These are phyloP conservation scores for Megastigmus dorsalis DNA, from an alignment of 2,888 invertebrate species.

Conservation along the genomic window DNA sequence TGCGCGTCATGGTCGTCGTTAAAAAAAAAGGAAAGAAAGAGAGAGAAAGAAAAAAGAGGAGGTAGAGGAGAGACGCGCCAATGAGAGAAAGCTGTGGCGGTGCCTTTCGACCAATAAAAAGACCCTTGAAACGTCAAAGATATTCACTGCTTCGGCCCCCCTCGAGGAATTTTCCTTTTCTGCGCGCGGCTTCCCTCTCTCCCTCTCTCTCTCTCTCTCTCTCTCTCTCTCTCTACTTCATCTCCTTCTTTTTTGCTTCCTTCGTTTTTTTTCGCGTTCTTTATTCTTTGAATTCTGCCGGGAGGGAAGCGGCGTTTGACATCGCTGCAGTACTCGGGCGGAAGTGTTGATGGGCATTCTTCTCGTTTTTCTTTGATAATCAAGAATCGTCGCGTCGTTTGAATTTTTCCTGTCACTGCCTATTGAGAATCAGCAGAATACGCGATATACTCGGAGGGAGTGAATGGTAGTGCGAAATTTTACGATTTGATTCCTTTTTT, in stretches of 20 bases:
- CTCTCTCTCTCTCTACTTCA: neutral
- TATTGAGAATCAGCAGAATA: too few relatives aligned
- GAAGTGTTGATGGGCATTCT: conserved; percentile 48
- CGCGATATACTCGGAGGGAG: too few relatives aligned
- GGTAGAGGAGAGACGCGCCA: conserved; percentile 16
- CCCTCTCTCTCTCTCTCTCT: neutral
- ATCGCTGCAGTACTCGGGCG: conserved; percentile 23
- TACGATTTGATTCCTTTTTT: too few relatives aligned
- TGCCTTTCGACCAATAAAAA: conserved; percentile 46
- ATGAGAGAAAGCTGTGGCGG: conserved; percentile 41
- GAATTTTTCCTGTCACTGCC: neutral
- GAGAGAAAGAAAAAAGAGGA: neutral
- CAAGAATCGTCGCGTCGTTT: conserved; percentile 17
- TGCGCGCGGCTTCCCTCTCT: neutral
- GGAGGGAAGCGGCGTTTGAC: neutral
- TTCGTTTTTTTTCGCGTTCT: too few relatives aligned
- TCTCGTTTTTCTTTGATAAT: conserved; percentile 40
- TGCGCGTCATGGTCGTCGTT: neutral
- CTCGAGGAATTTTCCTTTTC: conserved; percentile 31
- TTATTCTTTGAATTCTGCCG: neutral
- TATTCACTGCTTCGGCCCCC: neutral
- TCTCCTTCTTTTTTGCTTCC: too few relatives aligned
- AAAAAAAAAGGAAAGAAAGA: neutral
- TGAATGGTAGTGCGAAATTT: too few relatives aligned
- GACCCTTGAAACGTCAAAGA: conserved; percentile 39